Evolutionary conservation across 2,113 vertebrate species (phyloP), one percentile per base, ranked within the genome.

Genomic region (Nyctereutes procyonoides): DNA sequence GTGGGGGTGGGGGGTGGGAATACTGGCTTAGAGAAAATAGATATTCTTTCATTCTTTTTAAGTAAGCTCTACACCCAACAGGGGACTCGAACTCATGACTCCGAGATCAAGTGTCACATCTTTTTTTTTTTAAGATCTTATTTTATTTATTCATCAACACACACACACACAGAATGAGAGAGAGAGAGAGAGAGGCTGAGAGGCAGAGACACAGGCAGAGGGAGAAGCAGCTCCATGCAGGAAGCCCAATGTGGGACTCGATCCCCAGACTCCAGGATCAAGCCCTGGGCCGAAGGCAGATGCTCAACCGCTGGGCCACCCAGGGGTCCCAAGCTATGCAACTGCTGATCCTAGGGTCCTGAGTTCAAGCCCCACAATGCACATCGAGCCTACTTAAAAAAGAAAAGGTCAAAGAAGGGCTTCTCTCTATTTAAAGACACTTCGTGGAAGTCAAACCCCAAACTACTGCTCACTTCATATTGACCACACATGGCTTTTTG

Each of bases 1-100:
- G 15, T 1, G 8, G 10, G 1, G 22, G 76, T 35, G 43, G 15
- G 1, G 8, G 10, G 1, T 3, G 10, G 2, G 32, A 87, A 53
- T 28, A 82, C 28, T 65, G 84, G 3, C 51, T 95, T 92, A 82
- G 60, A 38, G 1, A 83, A 26, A 55, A 80, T 53, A 67, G 13
- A 71, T 28, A 7, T 74, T 76, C 28, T 24, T 38, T 73, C n/a
- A 38, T 62, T 62, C 0, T 28, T 73, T 43, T 73, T 43, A 74
- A 74, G 35, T 38, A 76, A 48, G 7, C 24, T 76, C 73, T 48
- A 14, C 1, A 15, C 24, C 73, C 24, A 76, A 28, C 8, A 7
- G 28, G 24, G 43, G 43, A 43, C 43, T 76, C 14, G 7, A 76
- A 76, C 43, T 48, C 73, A 76, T 13, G 26, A 76, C 24, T 24